Conservation (phyloP, 1,140 invertebrate species). For the Cydia strobilella region DNA sequence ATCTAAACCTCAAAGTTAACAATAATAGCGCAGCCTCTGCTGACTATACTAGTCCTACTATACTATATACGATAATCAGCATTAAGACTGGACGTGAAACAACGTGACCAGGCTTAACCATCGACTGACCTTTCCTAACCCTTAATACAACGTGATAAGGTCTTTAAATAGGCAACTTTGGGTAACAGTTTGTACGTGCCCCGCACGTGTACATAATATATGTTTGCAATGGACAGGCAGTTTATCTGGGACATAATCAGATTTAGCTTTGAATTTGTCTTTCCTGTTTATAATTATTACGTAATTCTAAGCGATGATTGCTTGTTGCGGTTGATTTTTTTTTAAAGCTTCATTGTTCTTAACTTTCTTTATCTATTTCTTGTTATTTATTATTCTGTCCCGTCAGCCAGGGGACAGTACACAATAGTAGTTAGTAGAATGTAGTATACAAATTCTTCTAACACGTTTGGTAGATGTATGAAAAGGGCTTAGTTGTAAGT, state of each 20-base stretch:
- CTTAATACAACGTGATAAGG: not conserved
- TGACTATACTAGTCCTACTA: not conserved
- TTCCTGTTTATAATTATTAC: not conserved
- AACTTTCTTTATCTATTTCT: too few relatives aligned
- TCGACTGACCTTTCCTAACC: not conserved
- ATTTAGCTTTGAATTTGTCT: not conserved
- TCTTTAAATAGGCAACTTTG: not conserved
- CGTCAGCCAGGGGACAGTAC: too few relatives aligned
- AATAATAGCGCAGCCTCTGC: not conserved
- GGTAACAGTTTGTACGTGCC: not conserved
- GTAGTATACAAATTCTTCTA: too few relatives aligned
- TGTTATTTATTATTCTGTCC: too few relatives aligned
- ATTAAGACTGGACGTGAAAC: not conserved
- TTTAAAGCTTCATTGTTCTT: too few relatives aligned
- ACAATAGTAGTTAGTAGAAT: too few relatives aligned
- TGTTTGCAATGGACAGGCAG: conserved; percentile 4
- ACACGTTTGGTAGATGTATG: too few relatives aligned
- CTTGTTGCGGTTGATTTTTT: too few relatives aligned
- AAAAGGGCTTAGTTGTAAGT: too few relatives aligned
- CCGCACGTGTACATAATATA: not conserved
- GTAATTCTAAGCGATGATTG: not conserved
- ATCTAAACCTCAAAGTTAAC: not conserved
- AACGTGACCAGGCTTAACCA: conserved; percentile 12
- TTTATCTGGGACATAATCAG: conserved; percentile 2
- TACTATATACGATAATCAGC: not conserved